Conservation (phyloP, 2,113 vertebrate species). For the Albula goreensis region DNA sequence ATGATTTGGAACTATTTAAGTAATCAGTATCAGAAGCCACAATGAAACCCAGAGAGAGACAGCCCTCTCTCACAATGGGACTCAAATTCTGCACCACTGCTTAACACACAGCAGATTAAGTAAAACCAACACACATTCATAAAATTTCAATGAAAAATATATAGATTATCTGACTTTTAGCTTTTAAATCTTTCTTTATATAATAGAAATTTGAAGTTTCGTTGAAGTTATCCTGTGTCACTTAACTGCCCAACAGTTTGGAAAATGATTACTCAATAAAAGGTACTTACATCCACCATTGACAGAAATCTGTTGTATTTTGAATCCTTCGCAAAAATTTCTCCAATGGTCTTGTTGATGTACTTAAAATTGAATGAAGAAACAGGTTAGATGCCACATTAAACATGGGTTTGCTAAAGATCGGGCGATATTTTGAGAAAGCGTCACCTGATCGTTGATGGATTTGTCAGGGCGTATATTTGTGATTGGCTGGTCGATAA, state of each 20-base stretch:
- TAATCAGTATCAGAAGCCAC: too few relatives aligned
- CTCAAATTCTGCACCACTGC: not conserved
- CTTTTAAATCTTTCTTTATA: not conserved
- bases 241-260: not conserved
- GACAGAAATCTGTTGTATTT: slow-evolving; percentile 88
- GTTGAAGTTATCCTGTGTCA: not conserved
- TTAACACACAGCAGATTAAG: not conserved
- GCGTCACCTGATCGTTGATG: slow-evolving; percentile 62
- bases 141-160: too few relatives aligned
- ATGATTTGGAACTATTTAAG: too few relatives aligned
- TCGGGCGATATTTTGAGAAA: not conserved
- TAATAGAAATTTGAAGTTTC: not conserved
- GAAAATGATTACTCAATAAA: not conserved
- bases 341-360: slow-evolving; percentile 77
- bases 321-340: slow-evolving; percentile 77
- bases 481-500: slow-evolving; percentile 70
- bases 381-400: not conserved
- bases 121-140: not conserved
- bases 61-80: too few relatives aligned
- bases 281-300: slow-evolving; percentile 84
- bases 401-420: not conserved
- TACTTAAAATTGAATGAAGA: slow-evolving; percentile 48
- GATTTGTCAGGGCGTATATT: slow-evolving; percentile 30
- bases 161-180: too few relatives aligned
- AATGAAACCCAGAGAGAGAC: too few relatives aligned